Evolutionary conservation across 2,113 vertebrate species (phyloP).

Genomic region (Strix uralensis): DNA sequence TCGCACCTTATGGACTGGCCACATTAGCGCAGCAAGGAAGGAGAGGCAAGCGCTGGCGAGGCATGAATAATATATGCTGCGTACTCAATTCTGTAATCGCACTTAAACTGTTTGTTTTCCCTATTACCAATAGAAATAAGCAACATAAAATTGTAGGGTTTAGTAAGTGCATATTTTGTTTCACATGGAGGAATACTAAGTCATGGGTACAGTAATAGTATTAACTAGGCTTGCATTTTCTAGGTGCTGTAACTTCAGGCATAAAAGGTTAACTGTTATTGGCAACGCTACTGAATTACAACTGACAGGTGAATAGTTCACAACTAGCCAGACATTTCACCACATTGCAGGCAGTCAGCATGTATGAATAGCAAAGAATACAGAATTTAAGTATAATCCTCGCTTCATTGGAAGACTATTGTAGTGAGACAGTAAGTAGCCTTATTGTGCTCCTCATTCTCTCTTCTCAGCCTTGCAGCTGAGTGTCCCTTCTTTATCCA

Average conservation of each 20-base stretch:
- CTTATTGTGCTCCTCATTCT: not conserved
- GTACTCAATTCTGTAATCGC: not conserved
- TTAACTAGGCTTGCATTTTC: not conserved
- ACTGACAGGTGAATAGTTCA: not conserved
- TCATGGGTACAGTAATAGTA: not conserved
- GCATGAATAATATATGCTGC: slow-evolving; percentile 15
- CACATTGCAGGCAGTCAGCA: not conserved
- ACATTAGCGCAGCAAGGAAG: not conserved
- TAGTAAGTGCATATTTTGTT: slow-evolving; percentile 5
- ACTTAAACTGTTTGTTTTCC: not conserved
- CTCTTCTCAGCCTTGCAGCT: not conserved
- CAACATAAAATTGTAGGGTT: not conserved
- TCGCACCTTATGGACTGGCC: not conserved
- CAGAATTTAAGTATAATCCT: not conserved
- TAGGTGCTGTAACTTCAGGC: not conserved
- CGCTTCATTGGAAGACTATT: not conserved
- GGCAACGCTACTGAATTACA: not conserved
- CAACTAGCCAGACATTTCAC: not conserved
- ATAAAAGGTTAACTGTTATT: not conserved
- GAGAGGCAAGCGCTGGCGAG: not conserved
- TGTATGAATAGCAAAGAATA: not conserved
- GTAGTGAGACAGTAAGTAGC: not conserved
- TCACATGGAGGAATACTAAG: not conserved
- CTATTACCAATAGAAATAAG: not conserved
- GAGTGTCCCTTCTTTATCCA: not conserved